These are phyloP conservation scores for Drosophila varians DNA, from an alignment of 1,140 invertebrate species.

Conservation along the genomic window DNA sequence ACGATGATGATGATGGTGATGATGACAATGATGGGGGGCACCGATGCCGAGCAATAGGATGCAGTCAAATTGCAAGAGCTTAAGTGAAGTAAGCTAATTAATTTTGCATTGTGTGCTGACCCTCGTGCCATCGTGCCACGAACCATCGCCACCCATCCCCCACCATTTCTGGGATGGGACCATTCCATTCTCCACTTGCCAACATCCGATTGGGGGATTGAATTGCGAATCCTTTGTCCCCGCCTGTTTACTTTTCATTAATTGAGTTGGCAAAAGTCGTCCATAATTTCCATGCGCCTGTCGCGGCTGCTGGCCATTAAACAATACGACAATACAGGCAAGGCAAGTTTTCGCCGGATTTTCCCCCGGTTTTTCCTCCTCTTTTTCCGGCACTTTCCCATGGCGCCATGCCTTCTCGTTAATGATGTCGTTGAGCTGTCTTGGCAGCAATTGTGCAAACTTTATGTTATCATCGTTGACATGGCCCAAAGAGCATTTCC, in stretches of 20 bases:
- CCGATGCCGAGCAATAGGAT: slow-evolving; percentile 40
- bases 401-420: slow-evolving; percentile 33
- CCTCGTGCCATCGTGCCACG: slow-evolving; percentile 8
- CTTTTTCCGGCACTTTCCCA: slow-evolving; percentile 11
- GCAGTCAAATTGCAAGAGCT: slow-evolving; percentile 78
- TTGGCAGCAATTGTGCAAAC: slow-evolving; percentile 49
- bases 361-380: background rate
- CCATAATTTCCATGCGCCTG: slow-evolving; percentile 59
- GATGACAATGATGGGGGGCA: background rate
- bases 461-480: slow-evolving; percentile 43
- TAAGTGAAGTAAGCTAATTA: slow-evolving; percentile 82
- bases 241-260: slow-evolving; percentile 76
- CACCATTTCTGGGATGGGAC: no score
- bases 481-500: slow-evolving; percentile 48
- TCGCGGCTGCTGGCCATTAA: slow-evolving; percentile 61
- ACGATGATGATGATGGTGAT: slow-evolving; percentile 4
- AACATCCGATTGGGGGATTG: slow-evolving; percentile 12
- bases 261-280: slow-evolving; percentile 75
- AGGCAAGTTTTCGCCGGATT: slow-evolving; percentile 1
- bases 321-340: slow-evolving; percentile 31
- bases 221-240: slow-evolving; percentile 46
- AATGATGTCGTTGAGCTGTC: slow-evolving; percentile 60
- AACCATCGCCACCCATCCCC: background rate
- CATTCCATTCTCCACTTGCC: background rate
- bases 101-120: slow-evolving; percentile 74